Evolutionary conservation across 2,113 vertebrate species (phyloP), one percentile per base, ranked within the genome.

Genomic region (Zapornia atra): DNA sequence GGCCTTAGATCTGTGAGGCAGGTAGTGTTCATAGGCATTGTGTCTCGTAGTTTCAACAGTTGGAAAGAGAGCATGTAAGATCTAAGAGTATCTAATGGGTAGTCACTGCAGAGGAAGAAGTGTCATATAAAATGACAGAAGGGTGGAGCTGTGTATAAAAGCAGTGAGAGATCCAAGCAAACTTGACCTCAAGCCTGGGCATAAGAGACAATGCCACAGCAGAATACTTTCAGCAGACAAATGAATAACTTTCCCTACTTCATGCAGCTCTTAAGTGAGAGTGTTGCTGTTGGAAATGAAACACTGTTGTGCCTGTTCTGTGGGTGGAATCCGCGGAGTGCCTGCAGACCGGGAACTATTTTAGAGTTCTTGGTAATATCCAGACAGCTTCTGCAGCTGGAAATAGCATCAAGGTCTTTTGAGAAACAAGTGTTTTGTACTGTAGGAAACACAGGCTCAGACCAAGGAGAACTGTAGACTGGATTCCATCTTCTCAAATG

Each of bases 381-480:
- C 76, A 86, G 48, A 63, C 46, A 81, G 70, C 78, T 87, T 90
- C 84, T 86, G 71, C 26, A 50, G 19, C 68, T 92, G 57, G 69
- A 92, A 95, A 89, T 93, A 95, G 73, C 82, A 86, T 76, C 69
- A 57, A 84, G 51, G 83, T 84, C 72, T 93, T 92, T 69, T 51
- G 33, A 82, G 76, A 84, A 86, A 84, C 15, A 65, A 92, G n/a
- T 65, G 33, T 86, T 93, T 96, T 24, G 17, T 64, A 38, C 17
- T 66, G 20, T 70, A 71, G 65, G 50, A 86, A 85, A 70, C 51
- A 73, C 7, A 70, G 85, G 16, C 61, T 71, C 21, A 61, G 31
- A n/a, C 38, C 82, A 54, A 75, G 51, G 40, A 86, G 92, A 88
- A 7, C 24, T 64, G 21, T 36, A 73, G 46, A 15, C 50, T 66